Evolutionary conservation across 2,113 vertebrate genomes (phyloP).

Genomic region (Sinocyclocheilus maitianheensis): DNA sequence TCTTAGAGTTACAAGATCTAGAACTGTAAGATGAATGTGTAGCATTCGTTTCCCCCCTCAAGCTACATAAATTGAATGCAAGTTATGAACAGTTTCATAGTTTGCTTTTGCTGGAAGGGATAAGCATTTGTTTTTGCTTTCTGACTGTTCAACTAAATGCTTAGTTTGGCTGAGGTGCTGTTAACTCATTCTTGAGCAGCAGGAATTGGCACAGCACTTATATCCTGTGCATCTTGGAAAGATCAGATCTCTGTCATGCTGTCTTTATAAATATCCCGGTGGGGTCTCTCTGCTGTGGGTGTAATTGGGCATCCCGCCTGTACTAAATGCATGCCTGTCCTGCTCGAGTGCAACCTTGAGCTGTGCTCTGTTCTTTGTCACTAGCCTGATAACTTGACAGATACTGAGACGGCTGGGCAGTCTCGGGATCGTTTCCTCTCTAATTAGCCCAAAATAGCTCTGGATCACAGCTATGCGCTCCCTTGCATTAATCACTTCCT

Average conservation of each 20-base stretch:
- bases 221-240: conserved; percentile 38
- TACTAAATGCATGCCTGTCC: conserved; percentile 46
- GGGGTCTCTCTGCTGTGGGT: conserved; percentile 46
- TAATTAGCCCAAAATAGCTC: conserved; percentile 78
- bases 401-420: conserved; percentile 72
- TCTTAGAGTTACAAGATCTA: neutral
- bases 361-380: conserved; percentile 45
- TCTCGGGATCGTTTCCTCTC: conserved; percentile 74
- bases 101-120: neutral
- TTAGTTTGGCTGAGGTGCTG: conserved; percentile 15
- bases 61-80: neutral
- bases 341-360: conserved; percentile 39
- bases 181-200: conserved; percentile 3
- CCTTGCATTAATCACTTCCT: conserved; percentile 43
- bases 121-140: conserved; percentile 4
- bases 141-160: neutral
- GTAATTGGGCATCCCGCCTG: conserved; percentile 48
- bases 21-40: neutral
- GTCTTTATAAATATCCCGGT: conserved; percentile 52
- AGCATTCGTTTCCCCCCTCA: neutral
- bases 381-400: conserved; percentile 69
- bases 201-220: conserved; percentile 8
- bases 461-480: conserved; percentile 15
- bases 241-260: conserved; percentile 40
- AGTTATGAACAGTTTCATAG: neutral